Evolutionary conservation across 2,113 vertebrate species (phyloP).

Genomic region (Dasyornis broadbenti): DNA sequence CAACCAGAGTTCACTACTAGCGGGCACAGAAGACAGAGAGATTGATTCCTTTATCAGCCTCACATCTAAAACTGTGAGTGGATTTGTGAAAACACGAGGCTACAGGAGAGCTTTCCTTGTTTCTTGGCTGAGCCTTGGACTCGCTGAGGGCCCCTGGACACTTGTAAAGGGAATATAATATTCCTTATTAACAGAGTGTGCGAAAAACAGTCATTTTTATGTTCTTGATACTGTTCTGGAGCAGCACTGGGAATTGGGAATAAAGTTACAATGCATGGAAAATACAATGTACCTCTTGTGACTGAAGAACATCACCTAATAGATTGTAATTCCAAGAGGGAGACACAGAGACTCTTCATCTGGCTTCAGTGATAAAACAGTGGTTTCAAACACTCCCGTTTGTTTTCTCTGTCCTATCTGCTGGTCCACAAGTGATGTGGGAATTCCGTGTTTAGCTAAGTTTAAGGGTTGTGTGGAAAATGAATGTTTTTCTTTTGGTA

Average conservation of each 20-base stretch:
- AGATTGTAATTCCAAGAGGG: background rate
- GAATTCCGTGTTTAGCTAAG: background rate
- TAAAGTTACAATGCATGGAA: background rate
- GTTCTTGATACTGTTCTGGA: background rate
- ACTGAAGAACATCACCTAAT: background rate
- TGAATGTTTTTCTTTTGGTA: background rate
- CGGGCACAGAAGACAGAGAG: background rate
- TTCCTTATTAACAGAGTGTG: background rate
- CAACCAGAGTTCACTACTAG: background rate
- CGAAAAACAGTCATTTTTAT: background rate
- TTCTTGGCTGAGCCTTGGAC: background rate
- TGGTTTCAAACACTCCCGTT: background rate
- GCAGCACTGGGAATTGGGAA: background rate
- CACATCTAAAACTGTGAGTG: background rate
- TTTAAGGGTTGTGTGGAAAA: background rate
- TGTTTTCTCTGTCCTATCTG: background rate
- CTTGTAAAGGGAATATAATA: background rate
- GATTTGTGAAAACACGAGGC: background rate
- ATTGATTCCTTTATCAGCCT: background rate
- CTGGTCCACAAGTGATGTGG: background rate
- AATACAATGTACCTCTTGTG: background rate
- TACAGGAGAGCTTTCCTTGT: background rate
- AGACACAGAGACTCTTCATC: background rate
- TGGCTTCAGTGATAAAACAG: background rate
- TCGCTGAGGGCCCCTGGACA: background rate